A percentile compares a stretch with the other conserved stretches of the same genome.
Conservation (phyloP, 2,888 invertebrate genomes). For the Notodonta ziczac region DNA sequence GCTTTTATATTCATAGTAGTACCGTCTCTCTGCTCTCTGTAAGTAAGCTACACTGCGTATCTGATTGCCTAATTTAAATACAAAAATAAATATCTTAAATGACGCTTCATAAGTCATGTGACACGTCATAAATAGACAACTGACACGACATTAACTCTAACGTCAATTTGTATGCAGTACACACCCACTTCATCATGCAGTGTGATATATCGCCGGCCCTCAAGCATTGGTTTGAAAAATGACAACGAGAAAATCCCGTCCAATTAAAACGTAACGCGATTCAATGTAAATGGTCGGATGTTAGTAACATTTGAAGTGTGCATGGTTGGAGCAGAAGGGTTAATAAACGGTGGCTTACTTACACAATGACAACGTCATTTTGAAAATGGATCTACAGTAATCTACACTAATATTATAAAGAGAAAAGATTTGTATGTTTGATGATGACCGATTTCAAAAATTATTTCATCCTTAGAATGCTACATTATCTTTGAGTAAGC, state of each 20-base stretch:
- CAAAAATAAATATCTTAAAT: conserved; percentile 5
- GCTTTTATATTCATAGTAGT: too few species aligned
- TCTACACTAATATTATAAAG: too few species aligned
- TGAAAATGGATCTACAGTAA: too few species aligned
- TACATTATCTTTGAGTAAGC: too few species aligned
- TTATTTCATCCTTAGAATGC: too few species aligned
- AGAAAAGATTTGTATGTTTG: too few species aligned
- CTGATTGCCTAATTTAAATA: not conserved
- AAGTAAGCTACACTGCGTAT: too few species aligned
- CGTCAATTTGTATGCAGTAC: conserved; percentile 62
- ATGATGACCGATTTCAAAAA: too few species aligned
- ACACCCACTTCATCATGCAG: conserved; percentile 52
- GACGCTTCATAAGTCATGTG: conserved; percentile 15
- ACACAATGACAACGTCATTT: too few species aligned
- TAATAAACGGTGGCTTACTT: too few species aligned
- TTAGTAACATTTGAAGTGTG: conserved; percentile 45
- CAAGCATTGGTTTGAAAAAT: conserved; percentile 58
- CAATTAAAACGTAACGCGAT: conserved; percentile 77
- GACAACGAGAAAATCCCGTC: conserved; percentile 54
- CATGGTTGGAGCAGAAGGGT: conserved; percentile 6
- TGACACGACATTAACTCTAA: conserved; percentile 25
- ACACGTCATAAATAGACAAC: conserved; percentile 24
- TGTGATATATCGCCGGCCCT: conserved; percentile 47
- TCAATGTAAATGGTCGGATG: conserved; percentile 48
- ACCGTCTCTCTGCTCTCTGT: too few species aligned